These are phyloP conservation scores for Melospiza georgiana DNA, from an alignment of 2,113 vertebrate species.

Conservation along the genomic window DNA sequence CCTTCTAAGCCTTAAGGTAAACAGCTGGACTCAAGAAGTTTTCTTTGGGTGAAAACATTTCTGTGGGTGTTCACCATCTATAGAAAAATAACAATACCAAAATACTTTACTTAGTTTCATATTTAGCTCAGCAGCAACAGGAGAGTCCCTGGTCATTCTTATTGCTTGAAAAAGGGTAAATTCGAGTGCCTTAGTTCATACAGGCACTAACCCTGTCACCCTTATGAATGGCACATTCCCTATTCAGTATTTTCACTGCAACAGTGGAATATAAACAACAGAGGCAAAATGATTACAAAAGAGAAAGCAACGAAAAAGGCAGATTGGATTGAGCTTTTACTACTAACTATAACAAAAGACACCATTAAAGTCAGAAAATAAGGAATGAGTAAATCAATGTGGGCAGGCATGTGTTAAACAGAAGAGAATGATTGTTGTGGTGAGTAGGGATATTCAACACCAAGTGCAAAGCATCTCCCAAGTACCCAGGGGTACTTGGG, in stretches of 20 bases:
- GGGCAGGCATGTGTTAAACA: neutral
- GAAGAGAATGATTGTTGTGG: neutral
- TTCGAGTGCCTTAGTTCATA: neutral
- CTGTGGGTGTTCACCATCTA: neutral
- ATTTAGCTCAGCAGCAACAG: neutral
- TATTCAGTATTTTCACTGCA: neutral
- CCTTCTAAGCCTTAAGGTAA: neutral
- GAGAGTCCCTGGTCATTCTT: neutral
- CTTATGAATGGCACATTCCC: neutral
- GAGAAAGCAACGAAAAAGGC: neutral
- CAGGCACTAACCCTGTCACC: neutral
- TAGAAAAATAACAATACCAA: neutral
- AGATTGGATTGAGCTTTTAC: neutral
- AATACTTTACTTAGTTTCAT: neutral
- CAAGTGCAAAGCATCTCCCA: neutral
- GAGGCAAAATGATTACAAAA: neutral
- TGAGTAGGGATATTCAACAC: neutral
- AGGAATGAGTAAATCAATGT: neutral
- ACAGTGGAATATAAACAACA: neutral
- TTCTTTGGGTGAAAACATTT: neutral
- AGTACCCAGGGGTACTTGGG: too few species aligned
- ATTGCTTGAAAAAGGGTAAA: neutral
- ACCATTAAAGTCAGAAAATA: neutral
- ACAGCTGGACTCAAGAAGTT: neutral
- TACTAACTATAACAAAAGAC: neutral